These are phyloP conservation scores for Ips nitidus DNA, from an alignment of 1,140 invertebrate species.

Conservation along the genomic window DNA sequence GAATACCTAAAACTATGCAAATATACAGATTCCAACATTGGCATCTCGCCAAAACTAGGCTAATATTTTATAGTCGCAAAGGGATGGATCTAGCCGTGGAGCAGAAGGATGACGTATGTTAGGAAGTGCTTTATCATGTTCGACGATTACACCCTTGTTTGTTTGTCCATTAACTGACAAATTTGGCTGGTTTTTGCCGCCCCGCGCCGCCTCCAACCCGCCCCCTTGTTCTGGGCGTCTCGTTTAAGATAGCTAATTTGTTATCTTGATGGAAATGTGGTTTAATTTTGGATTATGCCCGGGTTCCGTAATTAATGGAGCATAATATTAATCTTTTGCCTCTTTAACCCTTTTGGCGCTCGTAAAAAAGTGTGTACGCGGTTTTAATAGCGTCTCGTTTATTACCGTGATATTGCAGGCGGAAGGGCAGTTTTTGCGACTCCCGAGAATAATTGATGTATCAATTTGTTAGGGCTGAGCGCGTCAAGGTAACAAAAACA, in stretches of 20 bases:
- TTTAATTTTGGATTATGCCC: slow-evolving; percentile 28
- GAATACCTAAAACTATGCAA: too few species aligned
- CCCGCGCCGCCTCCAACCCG: neutral
- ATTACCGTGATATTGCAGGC: slow-evolving; percentile 12
- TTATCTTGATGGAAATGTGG: slow-evolving; percentile 34
- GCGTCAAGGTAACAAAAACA: neutral
- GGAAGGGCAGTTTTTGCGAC: slow-evolving; percentile 4
- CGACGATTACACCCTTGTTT: slow-evolving; percentile 34
- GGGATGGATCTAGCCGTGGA: neutral
- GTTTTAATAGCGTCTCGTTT: slow-evolving; percentile 7
- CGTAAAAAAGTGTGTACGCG: neutral
- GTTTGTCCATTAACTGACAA: slow-evolving; percentile 37
- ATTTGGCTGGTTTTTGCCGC: slow-evolving; percentile 26
- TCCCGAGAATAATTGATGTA: neutral
- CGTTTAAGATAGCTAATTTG: slow-evolving; percentile 34
- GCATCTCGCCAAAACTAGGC: slow-evolving; percentile 1
- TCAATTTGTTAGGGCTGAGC: neutral
- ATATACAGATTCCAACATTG: neutral
- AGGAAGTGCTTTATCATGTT: slow-evolving; percentile 37
- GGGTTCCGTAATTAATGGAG: slow-evolving; percentile 29
- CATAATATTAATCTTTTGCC: slow-evolving; percentile 20
- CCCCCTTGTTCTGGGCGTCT: neutral
- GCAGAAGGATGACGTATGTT: slow-evolving; percentile 21
- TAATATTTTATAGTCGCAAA: slow-evolving; percentile 8
- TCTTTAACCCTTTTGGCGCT: slow-evolving; percentile 22